Evolutionary conservation across 2,888 invertebrate genomes (phyloP), one percentile per base, ranked within the genome.

Genomic region (Eilema griseolum): DNA sequence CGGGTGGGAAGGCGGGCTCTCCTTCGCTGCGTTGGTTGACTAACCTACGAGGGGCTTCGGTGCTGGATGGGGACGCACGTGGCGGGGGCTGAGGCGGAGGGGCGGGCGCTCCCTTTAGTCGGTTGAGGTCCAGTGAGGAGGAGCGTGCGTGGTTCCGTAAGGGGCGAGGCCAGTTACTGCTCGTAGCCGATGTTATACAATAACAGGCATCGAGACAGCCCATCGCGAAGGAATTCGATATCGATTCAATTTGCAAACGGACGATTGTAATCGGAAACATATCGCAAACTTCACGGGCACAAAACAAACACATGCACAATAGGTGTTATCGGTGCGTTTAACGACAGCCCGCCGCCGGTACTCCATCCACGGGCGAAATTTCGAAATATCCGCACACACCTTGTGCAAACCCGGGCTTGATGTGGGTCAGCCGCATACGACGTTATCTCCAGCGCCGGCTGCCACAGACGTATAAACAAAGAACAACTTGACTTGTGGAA

Each of bases 121-220:
- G 96, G 89, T 98, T 98, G 82, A 99, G 96, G 95, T 98, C 98
- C 77, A 98, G 96, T 74, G 98, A 98, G 82, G 98, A 98, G 87
- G 98, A 98, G 72, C 99, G 96, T 23, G 98, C 97, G 93, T 99
- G 99, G 66, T 97, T 97, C 83, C 97, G 96, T 72, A 97, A 96
- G 11, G 97, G 97, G 72, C 98, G 96, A 65, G 98, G 98, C 28
- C n/a, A 77, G 72, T 72, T 75, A 70, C 75, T 78, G 72, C 69
- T 33, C 72, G 70, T 67, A 76, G 76, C 77, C 69, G 79, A 80
- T 80, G 84, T 84, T 82, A 81, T 81, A 86, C 83, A 85, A 81
- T 83, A 78, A 77, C 77, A 79, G 61, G 68, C 75, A 79, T 79
- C 79, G 81, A 79, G 75, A 80, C 74, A 76, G 69, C 72, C 78